phyloP scores from a whole-genome alignment of 35 echinoderm and acorn worm genomes.

The Acanthaster planci region DNA sequence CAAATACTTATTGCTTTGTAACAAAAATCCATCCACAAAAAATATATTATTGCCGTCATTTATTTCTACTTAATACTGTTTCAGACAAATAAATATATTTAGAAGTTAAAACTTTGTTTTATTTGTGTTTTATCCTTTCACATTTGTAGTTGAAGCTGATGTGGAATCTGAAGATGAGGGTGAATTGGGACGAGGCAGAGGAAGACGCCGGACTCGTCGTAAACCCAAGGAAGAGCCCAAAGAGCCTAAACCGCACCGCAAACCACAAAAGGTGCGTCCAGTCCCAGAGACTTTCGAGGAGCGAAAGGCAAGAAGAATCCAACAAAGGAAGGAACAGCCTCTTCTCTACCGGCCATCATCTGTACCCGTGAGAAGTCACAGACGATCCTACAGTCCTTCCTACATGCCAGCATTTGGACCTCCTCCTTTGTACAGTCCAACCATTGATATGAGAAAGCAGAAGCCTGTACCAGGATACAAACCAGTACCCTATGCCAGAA shows the following conservation, averaged over 20 bases:
- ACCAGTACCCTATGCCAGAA: neutral
- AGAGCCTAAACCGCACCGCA: conserved; percentile 22
- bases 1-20: too few species aligned
- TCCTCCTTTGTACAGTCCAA: conserved; percentile 31
- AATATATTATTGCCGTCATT: neutral
- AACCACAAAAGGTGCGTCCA: conserved; percentile 8
- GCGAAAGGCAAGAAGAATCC: conserved; percentile 30
- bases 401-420: conserved; percentile 24
- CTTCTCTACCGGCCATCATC: neutral
- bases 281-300: conserved; percentile 10
- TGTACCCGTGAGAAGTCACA: conserved; percentile 4
- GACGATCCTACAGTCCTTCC: conserved; percentile 46
- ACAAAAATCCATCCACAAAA: too few species aligned
- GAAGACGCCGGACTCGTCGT: conserved; percentile 36
- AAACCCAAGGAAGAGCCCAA: neutral
- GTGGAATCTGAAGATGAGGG: conserved; percentile 74
- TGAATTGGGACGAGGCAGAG: conserved; percentile 36
- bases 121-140: neutral
- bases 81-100: neutral
- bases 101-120: neutral
- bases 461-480: conserved; percentile 1
- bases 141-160: conserved; percentile 75
- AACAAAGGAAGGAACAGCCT: neutral
- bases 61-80: too few species aligned
- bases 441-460: neutral